Base-by-base conservation (phyloP, 2,888 invertebrate species). In the Rhamnusium bicolor region DNA sequence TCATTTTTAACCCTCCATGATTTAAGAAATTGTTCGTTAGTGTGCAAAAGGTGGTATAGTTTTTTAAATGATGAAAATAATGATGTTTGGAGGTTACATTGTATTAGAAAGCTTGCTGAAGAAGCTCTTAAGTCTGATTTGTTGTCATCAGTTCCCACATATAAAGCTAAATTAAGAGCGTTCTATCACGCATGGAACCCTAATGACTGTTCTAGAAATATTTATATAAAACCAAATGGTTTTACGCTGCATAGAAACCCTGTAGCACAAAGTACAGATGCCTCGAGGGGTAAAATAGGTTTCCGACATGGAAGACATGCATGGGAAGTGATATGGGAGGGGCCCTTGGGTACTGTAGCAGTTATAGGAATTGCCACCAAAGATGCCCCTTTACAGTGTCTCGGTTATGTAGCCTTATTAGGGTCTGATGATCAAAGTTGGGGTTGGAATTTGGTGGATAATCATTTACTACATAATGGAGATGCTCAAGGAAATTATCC, bases 381-480 rank as follows among this genome's bases (percentile, higher is more conserved):
- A 89, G 97, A 98, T 86, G 97, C 98, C 8, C 92, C 96, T 47
- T 90, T 98, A 76, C 96, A 98, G 87, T 96, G 96, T 87, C 96
- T 95, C 84, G 98, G 99, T 69, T 99, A 99, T 90, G 95, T 98
- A 63, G 96, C 98, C 7, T 90, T 99, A 72, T 89, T 99, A 76
- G 99, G 99, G 29, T 95, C 96, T 4, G 98, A 99, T 89, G 96
- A 97, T 87, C 95, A 98, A 87, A 98, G 98, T 85, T 99, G 99
- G 99, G 99, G 99, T 12, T 99, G 99, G 99, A 99, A 99, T 91
- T 91, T 99, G 82, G 98, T 99, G 63, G 98, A 99, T 89, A 99
- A 98, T 90, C 94, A 96, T 89, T 92, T 99, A 81, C 90, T 98
- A 82, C 98, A 99, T 88, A 98, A 98, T 90, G 98, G 98, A 68